phyloP scores from a whole-genome alignment of 2,888 invertebrate genomes.

The Athalia circularis region DNA sequence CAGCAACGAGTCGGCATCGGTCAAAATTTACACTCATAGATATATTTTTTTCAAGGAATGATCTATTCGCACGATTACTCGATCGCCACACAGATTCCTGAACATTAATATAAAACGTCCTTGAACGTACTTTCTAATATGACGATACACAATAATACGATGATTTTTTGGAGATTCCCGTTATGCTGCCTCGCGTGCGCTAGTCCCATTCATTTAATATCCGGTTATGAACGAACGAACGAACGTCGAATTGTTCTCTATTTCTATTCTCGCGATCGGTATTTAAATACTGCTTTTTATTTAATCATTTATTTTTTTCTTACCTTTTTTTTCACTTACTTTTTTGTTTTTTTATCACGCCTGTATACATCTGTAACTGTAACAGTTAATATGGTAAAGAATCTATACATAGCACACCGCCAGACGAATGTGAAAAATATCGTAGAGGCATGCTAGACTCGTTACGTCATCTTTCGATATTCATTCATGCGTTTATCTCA shows the following conservation, averaged over 20 bases:
- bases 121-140: slow-evolving; percentile 33
- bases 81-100: too few relatives aligned
- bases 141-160: slow-evolving; percentile 1
- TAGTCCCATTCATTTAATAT: slow-evolving; percentile 12
- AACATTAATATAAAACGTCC: slow-evolving; percentile 12
- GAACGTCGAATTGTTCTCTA: neutral
- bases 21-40: too few relatives aligned
- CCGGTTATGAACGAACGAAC: neutral
- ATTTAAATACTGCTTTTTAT: too few relatives aligned
- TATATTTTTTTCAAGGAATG: too few relatives aligned
- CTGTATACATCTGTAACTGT: neutral
- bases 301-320: neutral
- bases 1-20: too few relatives aligned
- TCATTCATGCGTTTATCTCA: slow-evolving; percentile 22
- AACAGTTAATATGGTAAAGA: neutral
- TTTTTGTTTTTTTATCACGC: neutral
- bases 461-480: slow-evolving; percentile 33
- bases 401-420: slow-evolving; percentile 1
- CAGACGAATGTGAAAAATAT: neutral
- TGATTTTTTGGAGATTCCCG: slow-evolving; percentile 21
- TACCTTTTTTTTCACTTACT: neutral
- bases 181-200: neutral
- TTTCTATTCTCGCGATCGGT: too few relatives aligned
- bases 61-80: too few relatives aligned
- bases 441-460: slow-evolving; percentile 4